Base-by-base conservation (phyloP, 1,140 invertebrate species). In the Drosophila sp. region DNA sequence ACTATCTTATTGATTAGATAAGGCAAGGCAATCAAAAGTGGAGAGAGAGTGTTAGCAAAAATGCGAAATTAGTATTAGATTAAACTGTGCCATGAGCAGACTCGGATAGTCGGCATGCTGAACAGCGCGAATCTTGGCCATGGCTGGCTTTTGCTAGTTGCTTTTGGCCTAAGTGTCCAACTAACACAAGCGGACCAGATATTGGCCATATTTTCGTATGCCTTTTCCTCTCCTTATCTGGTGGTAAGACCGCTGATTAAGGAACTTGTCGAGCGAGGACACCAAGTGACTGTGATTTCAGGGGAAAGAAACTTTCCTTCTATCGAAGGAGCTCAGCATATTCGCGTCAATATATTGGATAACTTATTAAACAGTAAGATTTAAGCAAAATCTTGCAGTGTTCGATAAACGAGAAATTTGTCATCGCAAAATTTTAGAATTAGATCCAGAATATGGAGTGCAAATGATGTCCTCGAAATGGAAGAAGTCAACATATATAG, bases 281-380 rank as follows among this genome's bases (percentile, higher is more conserved):
- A 50, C 44, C 23, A 50, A 50, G 44, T 50, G 7, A 50, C 44
- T 50, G 44, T 50, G 25, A 50, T 50, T 10, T 50, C 44, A 25
- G 44, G 44, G 1, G 23, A 50, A 27, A 27, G 5, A 23, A 23
- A 50, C 3, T 50, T 50, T 50, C 7, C 23, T 3, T 10, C 7
- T 50, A 27, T 50, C 8, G 44, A 50, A 7, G 44, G 44, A 23
- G 25, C 8, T 1, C 6, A 50, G 1, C 23, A 50, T 50, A 50
- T 50, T 50, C 23, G 25, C 4, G 8, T 50, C 1, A 6, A 7
- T 1, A 10, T 27, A 7, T 10, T 27, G 7, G 44, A 50, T n/a
- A 27, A 25, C 44, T 6, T 8, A 50, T 10, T 50, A 10, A 17
- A 27, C 2, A 23, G 44, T 50, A 10, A 27, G 44, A 1, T 38